These are phyloP conservation scores for Pseudochirops cupreus DNA, from an alignment of 2,797 vertebrate genomes.

Conservation along the genomic window DNA sequence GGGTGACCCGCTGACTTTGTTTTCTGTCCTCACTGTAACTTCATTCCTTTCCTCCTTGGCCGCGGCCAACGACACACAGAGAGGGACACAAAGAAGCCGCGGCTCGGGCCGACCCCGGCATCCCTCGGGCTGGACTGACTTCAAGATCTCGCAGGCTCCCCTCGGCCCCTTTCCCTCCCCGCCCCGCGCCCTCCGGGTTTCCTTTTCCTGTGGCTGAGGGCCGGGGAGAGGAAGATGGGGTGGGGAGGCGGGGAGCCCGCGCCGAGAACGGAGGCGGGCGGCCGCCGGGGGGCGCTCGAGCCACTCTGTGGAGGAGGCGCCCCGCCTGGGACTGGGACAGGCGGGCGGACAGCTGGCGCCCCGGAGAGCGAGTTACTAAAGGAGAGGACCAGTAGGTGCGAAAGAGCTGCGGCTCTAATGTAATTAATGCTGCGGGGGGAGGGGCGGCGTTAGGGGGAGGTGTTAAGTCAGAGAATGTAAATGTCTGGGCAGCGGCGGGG, in stretches of 20 bases:
- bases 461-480: neutral
- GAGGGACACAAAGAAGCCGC: neutral
- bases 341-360: neutral
- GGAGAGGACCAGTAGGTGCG: too few species aligned
- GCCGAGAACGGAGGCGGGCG: neutral
- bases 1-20: slow-evolving; percentile 79
- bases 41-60: slow-evolving; percentile 28
- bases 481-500: too few species aligned
- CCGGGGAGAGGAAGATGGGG: neutral
- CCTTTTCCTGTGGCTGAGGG: slow-evolving; percentile 14
- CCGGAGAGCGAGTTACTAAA: too few species aligned
- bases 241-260: slow-evolving; percentile 15
- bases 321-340: rapidly evolving
- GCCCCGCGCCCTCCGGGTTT: neutral
- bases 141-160: neutral
- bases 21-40: slow-evolving; percentile 61
- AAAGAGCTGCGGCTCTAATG: neutral
- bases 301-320: neutral
- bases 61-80: slow-evolving; percentile 45
- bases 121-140: neutral
- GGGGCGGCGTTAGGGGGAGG: neutral
- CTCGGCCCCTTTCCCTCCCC: neutral
- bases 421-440: neutral
- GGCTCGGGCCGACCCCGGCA: slow-evolving; percentile 51
- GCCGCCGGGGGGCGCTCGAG: neutral